Base-by-base conservation (phyloP, 1,140 invertebrate species). In the Aporrectodea caliginosa region DNA sequence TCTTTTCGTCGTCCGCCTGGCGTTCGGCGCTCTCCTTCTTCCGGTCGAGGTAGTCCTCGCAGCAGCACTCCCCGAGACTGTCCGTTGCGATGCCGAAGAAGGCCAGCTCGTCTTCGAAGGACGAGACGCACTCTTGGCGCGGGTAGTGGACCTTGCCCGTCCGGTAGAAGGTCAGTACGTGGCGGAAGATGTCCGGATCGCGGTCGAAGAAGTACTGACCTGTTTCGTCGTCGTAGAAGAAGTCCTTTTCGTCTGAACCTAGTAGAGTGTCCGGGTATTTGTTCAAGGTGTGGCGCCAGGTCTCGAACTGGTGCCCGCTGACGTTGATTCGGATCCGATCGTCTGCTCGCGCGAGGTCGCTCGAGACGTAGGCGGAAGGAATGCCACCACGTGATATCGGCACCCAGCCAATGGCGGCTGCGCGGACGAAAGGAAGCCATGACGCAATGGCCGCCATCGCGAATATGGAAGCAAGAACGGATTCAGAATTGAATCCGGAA, bases 31-130 rank as follows among this genome's bases (percentile, higher is more conserved):
- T 99, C 90, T 99, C 98, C 31, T 98, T 91, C 88, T 99, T 99
- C 69, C 97, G 91, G 90, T 99, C 98, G 76, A 96, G 91, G 88
- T 99, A 99, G 87, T 99, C 97, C 89, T 99, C 97, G 89, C 99
- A 99, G 88, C 97, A 99, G 89, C 97, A 98, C 87, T 98, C 97
- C 6, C 96, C 89, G 84, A 99, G 99, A 31, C 99, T 95, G 88
- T 99, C 98, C n/a, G 98, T 97, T 84, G 99, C 91, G 78, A 99
- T 99, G 34, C 98, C 98, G 88, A 99, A 99, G 89, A 99, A 99
- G 74, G 97, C 95, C 80, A 99, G 89, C 89, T 99, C 98, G 88
- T 99, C 98, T 88, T 99, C 98, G 89, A 99, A 99, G 77, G 96
- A 95, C 69, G 96, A 97, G 81, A 99, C 91, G 88, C 98, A 99